Conservation (phyloP, 2,888 invertebrate genomes). For the Andricus curvator region DNA sequence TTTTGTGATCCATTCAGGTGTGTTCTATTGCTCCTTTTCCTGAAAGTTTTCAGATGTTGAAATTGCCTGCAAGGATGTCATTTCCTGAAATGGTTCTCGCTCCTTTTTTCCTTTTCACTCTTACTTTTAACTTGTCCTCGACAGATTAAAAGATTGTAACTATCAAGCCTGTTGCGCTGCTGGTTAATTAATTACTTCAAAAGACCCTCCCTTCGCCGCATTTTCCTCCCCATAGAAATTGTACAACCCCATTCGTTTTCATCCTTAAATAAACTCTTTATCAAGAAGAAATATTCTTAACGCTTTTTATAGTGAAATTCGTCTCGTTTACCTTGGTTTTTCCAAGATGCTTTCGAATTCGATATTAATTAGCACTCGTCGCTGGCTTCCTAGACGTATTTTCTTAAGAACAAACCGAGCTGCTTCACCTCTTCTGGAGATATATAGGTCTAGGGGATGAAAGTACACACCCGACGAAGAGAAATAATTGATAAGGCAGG, state of each 20-base stretch:
- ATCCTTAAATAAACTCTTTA: neutral
- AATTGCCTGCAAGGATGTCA: conserved; percentile 22
- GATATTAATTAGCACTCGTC: conserved; percentile 31
- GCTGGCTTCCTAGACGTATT: neutral
- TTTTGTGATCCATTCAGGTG: conserved; percentile 1
- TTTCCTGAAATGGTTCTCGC: neutral
- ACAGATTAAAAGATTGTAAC: conserved; percentile 9
- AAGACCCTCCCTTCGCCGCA: neutral
- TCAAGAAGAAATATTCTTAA: neutral
- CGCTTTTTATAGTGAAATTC: neutral
- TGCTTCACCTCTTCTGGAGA: conserved; percentile 19
- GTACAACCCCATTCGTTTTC: neutral
- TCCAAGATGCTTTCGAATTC: neutral
- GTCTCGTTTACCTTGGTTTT: neutral
- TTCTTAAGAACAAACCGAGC: neutral
- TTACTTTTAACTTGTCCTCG: neutral
- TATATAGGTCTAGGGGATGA: neutral
- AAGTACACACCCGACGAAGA: conserved; percentile 24
- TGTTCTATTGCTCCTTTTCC: neutral
- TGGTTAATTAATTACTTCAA: conserved; percentile 17
- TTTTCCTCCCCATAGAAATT: neutral
- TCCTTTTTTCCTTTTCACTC: neutral
- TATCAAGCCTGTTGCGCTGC: neutral
- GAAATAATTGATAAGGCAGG: conserved; percentile 39
- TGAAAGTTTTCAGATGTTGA: conserved; percentile 24